A percentile compares a stretch with the other conserved stretches of the same genome.
Evolutionary conservation across 2,113 vertebrate species (phyloP).

Genomic region (Pyxicephalus adspersus): DNA sequence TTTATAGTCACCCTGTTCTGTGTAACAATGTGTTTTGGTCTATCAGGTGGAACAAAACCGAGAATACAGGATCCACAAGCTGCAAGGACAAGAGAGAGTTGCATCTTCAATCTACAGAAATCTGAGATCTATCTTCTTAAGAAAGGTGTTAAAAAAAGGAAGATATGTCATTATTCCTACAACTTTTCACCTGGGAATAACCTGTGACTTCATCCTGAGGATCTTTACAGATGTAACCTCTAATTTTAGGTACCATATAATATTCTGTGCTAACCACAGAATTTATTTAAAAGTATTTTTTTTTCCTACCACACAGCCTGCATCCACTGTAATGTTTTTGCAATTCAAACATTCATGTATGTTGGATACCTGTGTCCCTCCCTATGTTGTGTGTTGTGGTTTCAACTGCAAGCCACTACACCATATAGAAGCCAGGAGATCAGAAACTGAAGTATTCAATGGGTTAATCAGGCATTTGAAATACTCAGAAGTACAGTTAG

Average conservation of each 20-base stretch:
- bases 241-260: slow-evolving; percentile 75
- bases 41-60: slow-evolving; percentile 90
- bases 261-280: background rate
- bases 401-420: too few relatives aligned
- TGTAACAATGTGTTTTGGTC: background rate
- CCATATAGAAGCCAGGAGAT: too few relatives aligned
- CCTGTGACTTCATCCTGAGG: slow-evolving; percentile 82
- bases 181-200: slow-evolving; percentile 74
- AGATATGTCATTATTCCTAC: slow-evolving; percentile 88
- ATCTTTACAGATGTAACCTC: slow-evolving; percentile 85
- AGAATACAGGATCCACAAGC: slow-evolving; percentile 83
- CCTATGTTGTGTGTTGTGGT: too few relatives aligned
- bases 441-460: too few relatives aligned
- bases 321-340: too few relatives aligned
- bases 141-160: slow-evolving; percentile 74
- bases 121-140: slow-evolving; percentile 84
- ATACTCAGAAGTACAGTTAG: too few relatives aligned
- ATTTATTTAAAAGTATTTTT: too few relatives aligned
- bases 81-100: slow-evolving; percentile 79
- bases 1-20: too few relatives aligned
- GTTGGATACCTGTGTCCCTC: too few relatives aligned
- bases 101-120: slow-evolving; percentile 82
- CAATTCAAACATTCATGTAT: too few relatives aligned
- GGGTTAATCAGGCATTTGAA: too few relatives aligned
- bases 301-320: too few relatives aligned